Base-by-base conservation (phyloP, 2,888 invertebrate genomes). In the Agonopterix arenella region DNA sequence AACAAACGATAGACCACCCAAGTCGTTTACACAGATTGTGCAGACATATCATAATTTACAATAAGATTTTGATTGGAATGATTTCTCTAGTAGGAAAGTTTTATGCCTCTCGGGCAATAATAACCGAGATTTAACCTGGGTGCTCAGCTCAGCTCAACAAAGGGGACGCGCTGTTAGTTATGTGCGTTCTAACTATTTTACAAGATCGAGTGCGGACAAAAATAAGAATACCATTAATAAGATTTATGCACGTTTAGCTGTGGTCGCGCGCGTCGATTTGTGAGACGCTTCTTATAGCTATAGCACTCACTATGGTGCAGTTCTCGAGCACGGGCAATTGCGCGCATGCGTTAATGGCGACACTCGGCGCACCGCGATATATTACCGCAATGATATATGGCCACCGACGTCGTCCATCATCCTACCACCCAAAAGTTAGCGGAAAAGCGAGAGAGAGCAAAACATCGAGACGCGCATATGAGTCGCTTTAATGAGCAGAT, bases 381-480 rank as follows among this genome's bases (percentile, higher is more conserved):
- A 88, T 84, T 84, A 79, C 84, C 66, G 70, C 80, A 83, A 84
- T 89, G 88, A 89, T 89, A 86, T 88, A 89, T 80, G 77, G 70
- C 77, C 84, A 78, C 72, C 74, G 79, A 73, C 77, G 72, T 84
- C 88, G 83, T 88, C 67, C 84, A 86, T 88, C 86, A 86, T 84
- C 69, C 85, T 83, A 88, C 88, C 86, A 86, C 88, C 88, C 88
- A 83, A 88, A 88, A 86, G 84, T 88, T 84, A 86, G 84, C 74
- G 76, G 86, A 82, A 86, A 81, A 86, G 70, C 75, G 68, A 67
- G 59, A 56, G 61, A 64, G 72, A 79, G 74, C 76, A 85, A 86
- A 88, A 84, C 71, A 59, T 55, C 60, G 62, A 67, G 61, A 60
- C 64, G 69, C 64, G 68, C 70, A 70, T 70, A 76, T 73, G 73